These are phyloP conservation scores for Nesogale talazaci DNA, from an alignment of 2,113 vertebrate genomes.

Conservation along the genomic window DNA sequence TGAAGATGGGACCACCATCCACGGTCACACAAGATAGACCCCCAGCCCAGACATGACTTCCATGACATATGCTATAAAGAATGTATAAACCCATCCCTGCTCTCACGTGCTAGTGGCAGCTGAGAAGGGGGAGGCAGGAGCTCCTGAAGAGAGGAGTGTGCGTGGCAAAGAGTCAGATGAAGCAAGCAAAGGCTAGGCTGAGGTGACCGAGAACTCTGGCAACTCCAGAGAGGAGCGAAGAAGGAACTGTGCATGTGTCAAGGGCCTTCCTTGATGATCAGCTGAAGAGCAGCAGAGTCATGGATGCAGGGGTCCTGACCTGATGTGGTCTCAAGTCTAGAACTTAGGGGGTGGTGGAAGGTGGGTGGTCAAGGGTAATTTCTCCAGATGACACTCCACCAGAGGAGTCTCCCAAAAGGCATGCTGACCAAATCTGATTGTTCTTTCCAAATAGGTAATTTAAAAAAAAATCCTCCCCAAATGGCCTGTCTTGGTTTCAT, in stretches of 20 bases:
- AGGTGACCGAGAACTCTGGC: background rate
- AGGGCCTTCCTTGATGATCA: background rate
- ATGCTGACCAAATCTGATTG: background rate
- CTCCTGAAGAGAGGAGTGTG: too few relatives aligned
- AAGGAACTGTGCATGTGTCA: too few relatives aligned
- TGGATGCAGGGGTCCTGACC: background rate
- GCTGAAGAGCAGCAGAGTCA: background rate
- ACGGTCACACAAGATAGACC: too few relatives aligned
- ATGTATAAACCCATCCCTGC: too few relatives aligned
- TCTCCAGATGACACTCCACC: background rate
- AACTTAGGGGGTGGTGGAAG: background rate
- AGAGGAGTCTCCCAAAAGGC: background rate
- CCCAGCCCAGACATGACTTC: too few relatives aligned
- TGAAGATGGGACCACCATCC: too few relatives aligned
- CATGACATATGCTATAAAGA: too few relatives aligned
- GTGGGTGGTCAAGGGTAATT: background rate
- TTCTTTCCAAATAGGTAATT: background rate
- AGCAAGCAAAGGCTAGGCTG: too few relatives aligned
- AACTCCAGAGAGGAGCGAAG: too few relatives aligned
- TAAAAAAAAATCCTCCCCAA: slow-evolving; percentile 42
- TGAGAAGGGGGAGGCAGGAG: too few relatives aligned
- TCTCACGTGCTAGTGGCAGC: too few relatives aligned
- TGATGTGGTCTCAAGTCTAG: background rate
- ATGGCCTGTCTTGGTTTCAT: background rate
- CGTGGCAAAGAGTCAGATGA: too few relatives aligned